phyloP scores from a whole-genome alignment of 2,797 vertebrate genomes.

The Arctocebus calabarensis region DNA sequence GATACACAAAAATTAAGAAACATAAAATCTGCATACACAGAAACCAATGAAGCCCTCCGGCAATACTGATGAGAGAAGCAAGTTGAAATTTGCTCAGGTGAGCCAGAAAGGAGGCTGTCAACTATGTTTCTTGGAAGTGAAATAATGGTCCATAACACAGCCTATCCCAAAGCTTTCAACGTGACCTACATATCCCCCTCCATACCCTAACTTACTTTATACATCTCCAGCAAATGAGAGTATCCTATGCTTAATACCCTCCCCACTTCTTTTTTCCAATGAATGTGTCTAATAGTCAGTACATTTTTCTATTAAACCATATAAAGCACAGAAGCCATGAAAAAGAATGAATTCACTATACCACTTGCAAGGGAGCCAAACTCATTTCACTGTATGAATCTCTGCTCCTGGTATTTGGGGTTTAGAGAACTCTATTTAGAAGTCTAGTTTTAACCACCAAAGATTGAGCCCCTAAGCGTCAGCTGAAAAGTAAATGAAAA shows the following conservation, averaged over 20 bases:
- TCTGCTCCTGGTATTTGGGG: neutral
- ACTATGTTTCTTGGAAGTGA: too few species aligned
- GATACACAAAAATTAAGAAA: too few species aligned
- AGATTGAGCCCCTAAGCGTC: neutral
- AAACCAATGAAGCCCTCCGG: too few species aligned
- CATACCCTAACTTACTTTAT: neutral
- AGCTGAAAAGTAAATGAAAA: slow-evolving; percentile 42
- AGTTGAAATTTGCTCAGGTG: too few species aligned
- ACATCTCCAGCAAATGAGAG: neutral
- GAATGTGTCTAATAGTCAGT: neutral
- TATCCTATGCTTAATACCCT: rapidly evolving
- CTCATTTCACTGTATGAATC: neutral
- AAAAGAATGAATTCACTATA: neutral
- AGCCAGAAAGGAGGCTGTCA: too few species aligned
- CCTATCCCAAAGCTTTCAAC: too few species aligned
- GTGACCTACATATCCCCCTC: neutral
- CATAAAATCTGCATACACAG: too few species aligned
- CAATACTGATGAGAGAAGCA: too few species aligned
- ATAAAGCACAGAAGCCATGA: neutral
- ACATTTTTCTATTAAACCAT: neutral
- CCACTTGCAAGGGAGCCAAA: neutral
- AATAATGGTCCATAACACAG: too few species aligned
- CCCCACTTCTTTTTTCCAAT: neutral
- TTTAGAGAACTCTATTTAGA: neutral
- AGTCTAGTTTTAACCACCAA: slow-evolving; percentile 35